Evolutionary conservation across 2,797 vertebrate species (phyloP).

Genomic region (Mus spretus): DNA sequence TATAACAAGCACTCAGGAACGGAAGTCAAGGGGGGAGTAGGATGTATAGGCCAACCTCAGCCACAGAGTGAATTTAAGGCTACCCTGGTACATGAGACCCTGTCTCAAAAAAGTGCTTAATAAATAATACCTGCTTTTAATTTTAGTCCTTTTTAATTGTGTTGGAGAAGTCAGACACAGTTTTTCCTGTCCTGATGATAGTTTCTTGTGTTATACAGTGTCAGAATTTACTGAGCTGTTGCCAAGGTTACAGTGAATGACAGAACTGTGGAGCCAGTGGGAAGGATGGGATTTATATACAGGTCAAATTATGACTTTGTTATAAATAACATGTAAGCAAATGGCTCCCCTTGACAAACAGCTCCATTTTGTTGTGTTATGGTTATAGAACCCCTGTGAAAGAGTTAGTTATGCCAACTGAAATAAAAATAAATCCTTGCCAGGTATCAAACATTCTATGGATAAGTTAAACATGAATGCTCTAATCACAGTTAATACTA

Average conservation of each 20-base stretch:
- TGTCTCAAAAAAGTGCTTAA: not conserved
- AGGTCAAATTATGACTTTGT: not conserved
- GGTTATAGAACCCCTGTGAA: not conserved
- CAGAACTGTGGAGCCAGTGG: not conserved
- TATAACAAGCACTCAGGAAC: not conserved
- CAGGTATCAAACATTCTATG: not conserved
- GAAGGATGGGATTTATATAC: not conserved
- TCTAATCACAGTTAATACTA: conserved; percentile 25
- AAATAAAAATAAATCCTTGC: conserved; percentile 18
- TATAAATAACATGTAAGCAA: not conserved
- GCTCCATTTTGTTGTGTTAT: not conserved
- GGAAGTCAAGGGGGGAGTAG: not conserved
- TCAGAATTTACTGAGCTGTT: not conserved
- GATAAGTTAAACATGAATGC: conserved; percentile 16
- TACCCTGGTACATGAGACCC: not conserved
- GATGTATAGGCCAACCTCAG: not conserved
- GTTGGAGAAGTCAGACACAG: not conserved
- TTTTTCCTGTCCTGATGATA: not conserved
- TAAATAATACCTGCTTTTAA: not conserved
- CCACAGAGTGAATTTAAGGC: not conserved
- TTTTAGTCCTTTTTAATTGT: conserved; percentile 9
- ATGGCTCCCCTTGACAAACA: not conserved
- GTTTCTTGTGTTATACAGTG: not conserved
- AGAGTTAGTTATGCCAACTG: not conserved
- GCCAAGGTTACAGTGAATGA: not conserved